A percentile compares a stretch with the other conserved stretches of the same genome.
Conservation (phyloP, 2,797 vertebrate genomes). For the Numenius phaeopus region DNA sequence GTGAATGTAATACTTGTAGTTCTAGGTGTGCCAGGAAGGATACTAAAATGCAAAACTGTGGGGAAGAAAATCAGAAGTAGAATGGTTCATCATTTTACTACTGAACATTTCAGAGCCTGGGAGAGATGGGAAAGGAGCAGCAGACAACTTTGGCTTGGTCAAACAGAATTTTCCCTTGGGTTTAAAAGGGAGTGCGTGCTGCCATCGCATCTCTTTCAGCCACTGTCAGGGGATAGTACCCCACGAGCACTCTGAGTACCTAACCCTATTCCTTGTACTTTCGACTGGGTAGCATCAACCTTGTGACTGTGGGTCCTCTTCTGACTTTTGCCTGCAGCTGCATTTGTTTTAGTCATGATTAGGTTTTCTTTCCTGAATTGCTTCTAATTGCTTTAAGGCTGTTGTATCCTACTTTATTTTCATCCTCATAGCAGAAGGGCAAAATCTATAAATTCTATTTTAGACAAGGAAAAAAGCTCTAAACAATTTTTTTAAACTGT, state of each 20-base stretch:
- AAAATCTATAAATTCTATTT: slow-evolving; percentile 28
- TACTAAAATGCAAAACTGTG: background rate
- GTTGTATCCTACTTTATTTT: background rate
- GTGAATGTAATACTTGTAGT: background rate
- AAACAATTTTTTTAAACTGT: background rate
- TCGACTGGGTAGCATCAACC: background rate
- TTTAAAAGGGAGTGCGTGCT: background rate
- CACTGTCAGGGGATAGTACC: background rate
- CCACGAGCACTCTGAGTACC: background rate
- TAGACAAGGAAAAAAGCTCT: background rate
- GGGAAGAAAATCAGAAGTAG: background rate
- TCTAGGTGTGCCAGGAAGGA: background rate
- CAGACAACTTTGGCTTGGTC: background rate
- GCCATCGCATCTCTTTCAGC: background rate
- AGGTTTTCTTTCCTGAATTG: background rate
- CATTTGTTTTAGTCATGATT: background rate
- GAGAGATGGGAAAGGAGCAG: background rate
- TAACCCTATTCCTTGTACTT: background rate
- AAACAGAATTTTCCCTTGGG: background rate
- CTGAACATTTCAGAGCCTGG: background rate
- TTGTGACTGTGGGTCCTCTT: background rate
- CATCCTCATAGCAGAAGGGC: background rate
- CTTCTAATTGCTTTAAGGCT: background rate
- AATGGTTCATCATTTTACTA: background rate
- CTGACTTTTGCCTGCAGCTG: background rate